phyloP scores from a whole-genome alignment of 2,113 vertebrate species.

The Camelus dromedarius region DNA sequence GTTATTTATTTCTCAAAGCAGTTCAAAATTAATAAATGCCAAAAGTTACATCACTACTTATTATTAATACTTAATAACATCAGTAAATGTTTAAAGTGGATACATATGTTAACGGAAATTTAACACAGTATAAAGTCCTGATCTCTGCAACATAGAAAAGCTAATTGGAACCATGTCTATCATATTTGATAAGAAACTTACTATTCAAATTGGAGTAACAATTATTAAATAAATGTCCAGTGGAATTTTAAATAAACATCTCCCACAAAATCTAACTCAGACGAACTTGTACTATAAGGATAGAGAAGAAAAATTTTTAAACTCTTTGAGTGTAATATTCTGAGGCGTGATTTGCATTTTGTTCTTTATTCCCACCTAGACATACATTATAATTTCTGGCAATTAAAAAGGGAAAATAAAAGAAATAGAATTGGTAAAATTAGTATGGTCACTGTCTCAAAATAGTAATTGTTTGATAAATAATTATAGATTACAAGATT shows the following conservation, averaged over 20 bases:
- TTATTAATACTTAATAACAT: constrained; percentile 32
- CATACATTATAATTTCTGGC: background rate
- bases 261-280: constrained; percentile 24
- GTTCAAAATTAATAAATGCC: constrained; percentile 39
- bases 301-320: background rate
- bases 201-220: constrained; percentile 35
- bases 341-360: constrained; percentile 30
- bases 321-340: background rate
- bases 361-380: background rate
- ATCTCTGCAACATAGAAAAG: background rate
- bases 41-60: background rate
- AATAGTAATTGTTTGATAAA: constrained; percentile 29
- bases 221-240: constrained; percentile 39
- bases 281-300: background rate
- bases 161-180: background rate
- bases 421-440: constrained; percentile 9
- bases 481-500: background rate
- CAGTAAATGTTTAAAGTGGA: constrained; percentile 48
- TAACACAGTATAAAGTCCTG: background rate
- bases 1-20: constrained; percentile 25
- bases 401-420: background rate
- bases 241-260: constrained; percentile 15
- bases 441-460: constrained; percentile 27
- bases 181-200: background rate
- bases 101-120: background rate